A percentile compares a stretch with the other conserved stretches of the same genome.
phyloP scores from a whole-genome alignment of 2,888 invertebrate genomes.

The Platerodrilus igneus region DNA sequence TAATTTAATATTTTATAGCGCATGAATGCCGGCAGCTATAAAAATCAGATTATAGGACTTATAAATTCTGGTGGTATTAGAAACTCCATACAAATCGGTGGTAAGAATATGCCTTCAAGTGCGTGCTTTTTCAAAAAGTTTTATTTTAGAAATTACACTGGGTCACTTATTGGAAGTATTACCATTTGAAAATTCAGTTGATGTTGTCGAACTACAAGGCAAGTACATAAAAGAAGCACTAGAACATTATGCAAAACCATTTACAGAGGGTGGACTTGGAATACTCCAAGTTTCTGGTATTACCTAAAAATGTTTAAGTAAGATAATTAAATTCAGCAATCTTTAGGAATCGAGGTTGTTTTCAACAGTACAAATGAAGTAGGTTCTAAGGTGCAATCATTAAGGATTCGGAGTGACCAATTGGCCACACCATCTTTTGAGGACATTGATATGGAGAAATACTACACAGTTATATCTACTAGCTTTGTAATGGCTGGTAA shows the following conservation, averaged over 20 bases:
- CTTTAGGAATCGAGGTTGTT: constrained; percentile 56
- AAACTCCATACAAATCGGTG: constrained; percentile 60
- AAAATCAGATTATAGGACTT: constrained; percentile 55
- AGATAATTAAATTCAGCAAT: too few relatives aligned
- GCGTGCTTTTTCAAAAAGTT: background rate
- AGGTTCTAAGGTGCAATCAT: constrained; percentile 56
- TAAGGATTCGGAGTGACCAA: constrained; percentile 56
- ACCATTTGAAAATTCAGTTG: constrained; percentile 74
- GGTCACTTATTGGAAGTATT: constrained; percentile 63
- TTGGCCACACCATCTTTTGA: constrained; percentile 63
- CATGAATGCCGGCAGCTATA: too few relatives aligned
- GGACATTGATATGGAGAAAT: constrained; percentile 51
- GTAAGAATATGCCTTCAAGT: constrained; percentile 43
- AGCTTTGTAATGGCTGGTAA: constrained; percentile 63
- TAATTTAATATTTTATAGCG: too few relatives aligned
- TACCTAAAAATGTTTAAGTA: too few relatives aligned
- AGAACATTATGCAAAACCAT: too few relatives aligned
- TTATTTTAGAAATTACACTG: constrained; percentile 62
- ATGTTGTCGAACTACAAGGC: constrained; percentile 67
- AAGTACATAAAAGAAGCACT: too few relatives aligned
- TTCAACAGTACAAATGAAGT: constrained; percentile 58
- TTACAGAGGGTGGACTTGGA: too few relatives aligned
- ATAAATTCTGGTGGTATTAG: constrained; percentile 68
- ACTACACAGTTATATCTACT: constrained; percentile 58
- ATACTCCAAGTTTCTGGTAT: too few relatives aligned